Evolutionary conservation across 1,140 invertebrate genomes (phyloP).

Genomic region (Achatina immaculata): DNA sequence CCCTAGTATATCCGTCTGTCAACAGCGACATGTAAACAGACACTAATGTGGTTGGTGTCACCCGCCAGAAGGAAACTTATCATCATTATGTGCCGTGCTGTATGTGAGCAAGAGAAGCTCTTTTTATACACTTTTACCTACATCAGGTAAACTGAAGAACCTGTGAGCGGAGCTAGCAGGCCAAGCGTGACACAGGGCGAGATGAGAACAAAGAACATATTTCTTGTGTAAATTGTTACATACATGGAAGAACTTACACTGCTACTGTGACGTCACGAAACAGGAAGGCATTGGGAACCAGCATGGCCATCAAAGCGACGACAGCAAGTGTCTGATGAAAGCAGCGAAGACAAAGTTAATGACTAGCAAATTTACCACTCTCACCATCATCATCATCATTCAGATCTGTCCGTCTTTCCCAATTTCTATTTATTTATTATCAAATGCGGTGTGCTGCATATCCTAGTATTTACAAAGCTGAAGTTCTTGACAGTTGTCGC

Average conservation of each 20-base stretch:
- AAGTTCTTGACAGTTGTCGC: not conserved
- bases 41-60: no score
- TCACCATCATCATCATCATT: not conserved
- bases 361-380: not conserved
- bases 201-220: not conserved
- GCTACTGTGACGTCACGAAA: constrained; percentile 11
- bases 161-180: not conserved
- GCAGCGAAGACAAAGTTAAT: not conserved
- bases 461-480: not conserved
- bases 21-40: no score
- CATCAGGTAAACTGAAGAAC: no score
- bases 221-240: not conserved
- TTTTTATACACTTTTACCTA: no score
- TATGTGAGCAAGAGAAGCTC: no score
- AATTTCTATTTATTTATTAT: not conserved
- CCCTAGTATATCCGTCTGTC: no score
- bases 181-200: not conserved
- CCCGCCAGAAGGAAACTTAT: no score
- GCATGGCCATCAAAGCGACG: not conserved
- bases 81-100: no score
- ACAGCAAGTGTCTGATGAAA: not conserved
- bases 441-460: not conserved
- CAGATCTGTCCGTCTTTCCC: not conserved
- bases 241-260: not conserved
- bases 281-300: not conserved